A percentile compares a stretch with the other conserved stretches of the same genome.
Evolutionary conservation across 2,888 invertebrate species (phyloP).

Genomic region (Drosophila peninsularis): DNA sequence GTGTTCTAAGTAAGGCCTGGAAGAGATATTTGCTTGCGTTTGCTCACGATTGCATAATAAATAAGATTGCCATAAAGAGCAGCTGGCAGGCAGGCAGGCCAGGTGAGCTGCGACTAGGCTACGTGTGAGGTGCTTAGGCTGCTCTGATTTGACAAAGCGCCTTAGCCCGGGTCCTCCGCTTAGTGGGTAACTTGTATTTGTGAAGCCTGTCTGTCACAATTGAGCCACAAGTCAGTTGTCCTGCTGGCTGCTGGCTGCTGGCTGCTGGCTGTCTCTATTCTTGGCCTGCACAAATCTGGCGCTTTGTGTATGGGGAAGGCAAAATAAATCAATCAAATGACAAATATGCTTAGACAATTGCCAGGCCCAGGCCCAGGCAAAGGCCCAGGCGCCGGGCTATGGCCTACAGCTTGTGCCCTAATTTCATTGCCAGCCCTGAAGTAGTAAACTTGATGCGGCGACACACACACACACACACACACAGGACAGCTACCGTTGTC

Average conservation of each 20-base stretch:
- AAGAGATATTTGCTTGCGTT: not conserved
- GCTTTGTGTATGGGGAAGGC: conserved; percentile 51
- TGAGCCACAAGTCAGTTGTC: conserved; percentile 57
- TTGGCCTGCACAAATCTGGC: conserved; percentile 23
- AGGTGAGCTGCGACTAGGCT: conserved; percentile 7
- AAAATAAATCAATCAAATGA: conserved; percentile 81
- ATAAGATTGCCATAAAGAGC: conserved; percentile 5
- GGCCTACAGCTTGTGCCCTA: conserved; percentile 53
- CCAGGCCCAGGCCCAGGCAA: conserved; percentile 47
- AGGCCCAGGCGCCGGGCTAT: not conserved
- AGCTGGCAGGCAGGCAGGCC: not conserved
- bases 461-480: conserved; percentile 25
- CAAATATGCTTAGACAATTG: conserved; percentile 81
- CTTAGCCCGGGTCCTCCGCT: conserved; percentile 30
- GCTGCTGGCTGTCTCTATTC: conserved; percentile 5
- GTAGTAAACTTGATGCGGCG: conserved; percentile 43
- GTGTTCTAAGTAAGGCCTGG: not conserved
- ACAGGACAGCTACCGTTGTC: conserved; percentile 44
- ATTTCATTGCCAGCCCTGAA: conserved; percentile 64
- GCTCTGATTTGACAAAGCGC: conserved; percentile 58
- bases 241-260: conserved; percentile 24
- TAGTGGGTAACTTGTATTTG: conserved; percentile 16
- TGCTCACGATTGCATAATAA: conserved; percentile 8
- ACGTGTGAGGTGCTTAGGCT: conserved; percentile 26
- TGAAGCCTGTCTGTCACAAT: conserved; percentile 51